A percentile compares a stretch with the other conserved stretches of the same genome.
Evolutionary conservation across 2,888 invertebrate species (phyloP).

Genomic region (Tortricodes alternella): DNA sequence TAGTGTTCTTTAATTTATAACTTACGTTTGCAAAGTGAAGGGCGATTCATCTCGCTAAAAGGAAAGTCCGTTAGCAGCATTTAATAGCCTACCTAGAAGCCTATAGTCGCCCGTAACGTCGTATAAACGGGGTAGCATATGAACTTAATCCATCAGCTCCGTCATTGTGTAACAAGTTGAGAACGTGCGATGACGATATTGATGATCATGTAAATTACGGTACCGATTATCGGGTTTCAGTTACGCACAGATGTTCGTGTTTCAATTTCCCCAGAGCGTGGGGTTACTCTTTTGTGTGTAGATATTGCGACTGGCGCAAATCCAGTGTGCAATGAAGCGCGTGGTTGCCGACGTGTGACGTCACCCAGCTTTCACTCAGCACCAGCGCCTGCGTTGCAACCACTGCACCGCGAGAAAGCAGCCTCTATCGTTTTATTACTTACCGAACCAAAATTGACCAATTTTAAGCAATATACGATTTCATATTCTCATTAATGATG

Average conservation of each 20-base stretch:
- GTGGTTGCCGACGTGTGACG: conserved; percentile 56
- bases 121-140: background rate
- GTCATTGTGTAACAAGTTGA: background rate
- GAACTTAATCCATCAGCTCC: background rate
- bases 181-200: conserved; percentile 1
- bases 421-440: conserved; percentile 47
- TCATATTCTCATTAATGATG: conserved; percentile 16
- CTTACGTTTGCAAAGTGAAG: conserved; percentile 9
- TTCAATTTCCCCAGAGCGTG: conserved; percentile 1
- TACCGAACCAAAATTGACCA: conserved; percentile 25
- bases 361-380: conserved; percentile 68
- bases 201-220: conserved; percentile 16
- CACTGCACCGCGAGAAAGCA: conserved; percentile 68
- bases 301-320: conserved; percentile 1
- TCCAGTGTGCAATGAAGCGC: conserved; percentile 43
- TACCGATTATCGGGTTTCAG: conserved; percentile 20
- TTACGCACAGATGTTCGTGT: conserved; percentile 14
- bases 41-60: conserved; percentile 15
- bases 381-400: conserved; percentile 35
- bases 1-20: background rate
- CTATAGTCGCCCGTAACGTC: background rate
- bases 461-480: conserved; percentile 27
- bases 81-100: background rate
- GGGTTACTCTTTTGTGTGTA: conserved; percentile 8
- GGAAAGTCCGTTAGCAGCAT: conserved; percentile 15